These are phyloP conservation scores for Nestor notabilis DNA, from an alignment of 2,113 vertebrate species.

Conservation along the genomic window DNA sequence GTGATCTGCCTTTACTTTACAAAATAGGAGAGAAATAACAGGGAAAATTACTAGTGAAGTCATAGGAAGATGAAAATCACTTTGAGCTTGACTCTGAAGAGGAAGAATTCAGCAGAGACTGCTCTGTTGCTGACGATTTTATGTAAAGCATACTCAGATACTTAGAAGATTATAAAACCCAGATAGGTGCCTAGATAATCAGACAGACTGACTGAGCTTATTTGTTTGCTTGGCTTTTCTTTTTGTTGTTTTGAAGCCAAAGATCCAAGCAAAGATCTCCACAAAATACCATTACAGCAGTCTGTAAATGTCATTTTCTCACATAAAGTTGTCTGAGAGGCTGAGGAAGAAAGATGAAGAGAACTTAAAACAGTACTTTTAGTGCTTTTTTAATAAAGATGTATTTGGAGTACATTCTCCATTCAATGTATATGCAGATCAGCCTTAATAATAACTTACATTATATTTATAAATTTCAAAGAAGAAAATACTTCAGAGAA, in stretches of 20 bases:
- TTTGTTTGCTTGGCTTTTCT: slow-evolving; percentile 1
- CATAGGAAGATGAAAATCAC: not conserved
- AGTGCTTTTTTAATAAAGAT: slow-evolving; percentile 34
- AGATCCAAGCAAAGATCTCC: slow-evolving; percentile 52
- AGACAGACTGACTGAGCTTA: slow-evolving; percentile 36
- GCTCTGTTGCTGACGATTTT: not conserved
- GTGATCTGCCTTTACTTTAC: not conserved
- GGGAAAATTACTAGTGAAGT: not conserved
- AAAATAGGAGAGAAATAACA: not conserved
- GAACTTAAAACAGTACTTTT: not conserved
- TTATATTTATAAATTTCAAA: slow-evolving; percentile 49
- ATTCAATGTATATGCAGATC: slow-evolving; percentile 38
- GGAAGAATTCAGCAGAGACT: not conserved
- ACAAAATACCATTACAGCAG: not conserved
- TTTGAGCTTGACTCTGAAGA: not conserved
- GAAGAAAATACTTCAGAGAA: slow-evolving; percentile 28
- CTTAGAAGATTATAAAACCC: not conserved
- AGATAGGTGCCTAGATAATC: slow-evolving; percentile 48
- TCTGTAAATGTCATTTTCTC: slow-evolving; percentile 18
- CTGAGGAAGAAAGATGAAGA: not conserved
- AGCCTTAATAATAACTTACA: not conserved
- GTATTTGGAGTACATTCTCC: not conserved
- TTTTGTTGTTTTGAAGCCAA: slow-evolving; percentile 49
- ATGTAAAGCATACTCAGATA: not conserved
- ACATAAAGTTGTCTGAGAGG: slow-evolving; percentile 12